These are phyloP conservation scores for Takifugu bimaculatus DNA, from an alignment of 2,113 vertebrate species.

Conservation along the genomic window DNA sequence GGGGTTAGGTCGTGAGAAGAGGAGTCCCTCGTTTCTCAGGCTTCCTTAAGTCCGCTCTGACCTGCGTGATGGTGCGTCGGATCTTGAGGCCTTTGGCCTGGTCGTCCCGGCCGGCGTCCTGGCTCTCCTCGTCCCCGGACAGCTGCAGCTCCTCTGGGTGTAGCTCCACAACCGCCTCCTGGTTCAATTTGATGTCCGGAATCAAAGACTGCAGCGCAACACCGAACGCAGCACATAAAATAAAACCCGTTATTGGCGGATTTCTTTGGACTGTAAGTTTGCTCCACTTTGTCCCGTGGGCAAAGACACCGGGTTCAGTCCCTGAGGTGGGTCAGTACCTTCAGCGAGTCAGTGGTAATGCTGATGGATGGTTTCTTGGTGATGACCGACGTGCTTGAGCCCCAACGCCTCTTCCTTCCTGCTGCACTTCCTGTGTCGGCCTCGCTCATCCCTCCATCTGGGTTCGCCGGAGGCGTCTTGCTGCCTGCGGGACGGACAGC, in stretches of 20 bases:
- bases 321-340: conserved; percentile 69
- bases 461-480: conserved; percentile 60
- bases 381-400: conserved; percentile 85
- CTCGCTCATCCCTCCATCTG: conserved; percentile 57
- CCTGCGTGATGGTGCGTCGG: conserved; percentile 89
- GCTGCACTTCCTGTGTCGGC: conserved; percentile 73
- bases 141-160: conserved; percentile 85
- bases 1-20: too few species aligned
- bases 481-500: conserved; percentile 47
- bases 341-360: conserved; percentile 90
- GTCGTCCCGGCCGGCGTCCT: conserved; percentile 62
- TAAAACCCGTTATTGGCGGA: not conserved
- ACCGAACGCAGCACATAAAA: not conserved
- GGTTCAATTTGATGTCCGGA: conserved; percentile 87
- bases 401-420: conserved; percentile 87
- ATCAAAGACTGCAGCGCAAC: conserved; percentile 79
- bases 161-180: conserved; percentile 86
- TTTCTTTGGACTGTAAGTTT: not conserved
- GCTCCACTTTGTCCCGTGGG: not conserved
- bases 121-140: conserved; percentile 82
- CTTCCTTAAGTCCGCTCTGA: conserved; percentile 19
- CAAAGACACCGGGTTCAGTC: not conserved
- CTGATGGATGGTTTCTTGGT: conserved; percentile 91
- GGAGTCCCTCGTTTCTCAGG: not conserved
- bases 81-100: conserved; percentile 87